Percentiles rank a stretch among this genome's conserved stretches.
phyloP scores from a whole-genome alignment of 1,140 invertebrate genomes.

The Cydia splendana region DNA sequence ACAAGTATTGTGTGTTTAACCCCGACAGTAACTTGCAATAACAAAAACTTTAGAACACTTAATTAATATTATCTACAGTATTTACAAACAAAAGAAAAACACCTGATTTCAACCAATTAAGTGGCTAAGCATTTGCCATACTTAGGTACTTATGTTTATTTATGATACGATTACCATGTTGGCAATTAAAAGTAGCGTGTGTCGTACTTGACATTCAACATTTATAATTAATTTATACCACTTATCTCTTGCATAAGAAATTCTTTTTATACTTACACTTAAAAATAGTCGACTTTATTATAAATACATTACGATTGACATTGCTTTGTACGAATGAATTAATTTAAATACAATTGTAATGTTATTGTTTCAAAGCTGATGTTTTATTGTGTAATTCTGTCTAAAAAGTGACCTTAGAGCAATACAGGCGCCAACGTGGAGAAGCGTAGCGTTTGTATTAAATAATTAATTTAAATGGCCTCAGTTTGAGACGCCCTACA shows the following conservation, averaged over 20 bases:
- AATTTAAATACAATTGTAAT: background rate
- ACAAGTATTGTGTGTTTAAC: too few species aligned
- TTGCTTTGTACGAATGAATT: background rate
- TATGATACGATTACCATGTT: background rate
- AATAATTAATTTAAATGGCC: too few species aligned
- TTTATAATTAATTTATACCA: conserved; percentile 22
- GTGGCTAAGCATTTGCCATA: background rate
- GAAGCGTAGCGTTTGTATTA: too few species aligned
- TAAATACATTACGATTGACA: background rate
- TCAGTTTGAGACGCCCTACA: background rate
- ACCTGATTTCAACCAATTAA: background rate
- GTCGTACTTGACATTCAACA: conserved; percentile 24
- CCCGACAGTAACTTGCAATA: too few species aligned
- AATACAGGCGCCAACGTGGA: too few species aligned
- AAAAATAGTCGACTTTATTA: background rate
- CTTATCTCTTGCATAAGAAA: conserved; percentile 17
- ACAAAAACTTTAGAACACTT: too few species aligned
- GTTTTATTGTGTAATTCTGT: background rate
- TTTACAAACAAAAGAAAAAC: too few species aligned
- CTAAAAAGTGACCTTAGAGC: background rate
- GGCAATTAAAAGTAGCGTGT: conserved; percentile 9
- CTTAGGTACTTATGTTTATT: conserved; percentile 3
- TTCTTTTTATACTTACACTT: conserved; percentile 12
- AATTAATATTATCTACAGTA: too few species aligned
- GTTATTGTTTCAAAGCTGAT: background rate